Evolutionary conservation across 2,113 vertebrate genomes (phyloP).

Genomic region (Aegotheles bennettii): DNA sequence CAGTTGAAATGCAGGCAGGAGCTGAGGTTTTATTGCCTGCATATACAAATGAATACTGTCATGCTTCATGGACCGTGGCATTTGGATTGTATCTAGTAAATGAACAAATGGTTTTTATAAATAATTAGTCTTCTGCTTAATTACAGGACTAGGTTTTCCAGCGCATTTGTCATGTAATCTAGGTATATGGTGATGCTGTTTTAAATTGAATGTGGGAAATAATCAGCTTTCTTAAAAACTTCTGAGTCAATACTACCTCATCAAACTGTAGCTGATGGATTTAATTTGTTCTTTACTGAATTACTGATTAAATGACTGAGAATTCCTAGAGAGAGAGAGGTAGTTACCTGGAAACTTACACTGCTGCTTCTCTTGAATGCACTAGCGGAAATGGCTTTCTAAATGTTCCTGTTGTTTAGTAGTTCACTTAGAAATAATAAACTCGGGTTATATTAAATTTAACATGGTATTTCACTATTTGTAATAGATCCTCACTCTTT

Average conservation of each 20-base stretch:
- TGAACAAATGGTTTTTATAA: conserved; percentile 28
- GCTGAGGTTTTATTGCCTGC: background rate
- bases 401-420: conserved; percentile 6
- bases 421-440: conserved; percentile 12
- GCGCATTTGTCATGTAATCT: conserved; percentile 1
- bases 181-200: background rate
- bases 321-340: background rate
- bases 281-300: conserved; percentile 38
- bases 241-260: background rate
- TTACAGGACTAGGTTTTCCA: conserved; percentile 12
- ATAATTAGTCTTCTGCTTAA: conserved; percentile 49
- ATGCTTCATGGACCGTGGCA: conserved; percentile 15
- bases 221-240: conserved; percentile 30
- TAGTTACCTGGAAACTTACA: conserved; percentile 7
- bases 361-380: background rate
- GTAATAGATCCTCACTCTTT: background rate
- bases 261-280: background rate
- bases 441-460: background rate
- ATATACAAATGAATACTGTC: background rate
- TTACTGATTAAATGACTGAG: conserved; percentile 50
- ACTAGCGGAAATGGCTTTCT: background rate
- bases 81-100: conserved; percentile 37
- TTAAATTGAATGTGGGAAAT: conserved; percentile 39
- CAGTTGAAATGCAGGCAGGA: background rate
- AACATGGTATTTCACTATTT: background rate